Base-by-base conservation (phyloP, 2,113 vertebrate genomes). In the Ondatra zibethicus region DNA sequence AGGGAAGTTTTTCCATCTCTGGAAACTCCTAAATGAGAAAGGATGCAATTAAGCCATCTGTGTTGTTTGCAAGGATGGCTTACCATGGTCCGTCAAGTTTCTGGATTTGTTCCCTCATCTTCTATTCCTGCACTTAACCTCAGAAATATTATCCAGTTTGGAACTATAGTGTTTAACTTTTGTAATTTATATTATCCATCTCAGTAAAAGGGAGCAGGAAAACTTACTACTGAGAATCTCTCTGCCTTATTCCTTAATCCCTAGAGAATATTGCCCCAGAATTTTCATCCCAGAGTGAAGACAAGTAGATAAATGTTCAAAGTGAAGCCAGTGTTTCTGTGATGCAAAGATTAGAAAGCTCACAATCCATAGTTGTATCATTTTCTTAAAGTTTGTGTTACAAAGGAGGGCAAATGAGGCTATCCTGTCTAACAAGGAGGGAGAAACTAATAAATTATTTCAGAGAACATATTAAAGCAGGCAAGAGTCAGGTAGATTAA, bases 21-120 rank as follows among this genome's bases (percentile, higher is more conserved):
- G 39, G 47, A 93, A 97, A 96, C 93, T 94, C 73, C 78, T 93
- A 89, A 95, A 92, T 89, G 86, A 95, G 78, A 89, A 86, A 80
- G 72, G 90, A 93, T 33, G 63, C 55, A 91, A 89, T 97, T 96
- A 95, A 96, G 42, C 55, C 66, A 95, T 96, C 73, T 97, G 85
- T 96, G 73, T 93, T 68, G 5, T 95, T 96, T 95, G 63, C 82
- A 84, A 63, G 92, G 81, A 72, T 73, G 63, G 73, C 92, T 84
- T 96, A 80, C 42, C 42, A 75, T 19, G 77, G 58, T 92, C 45
- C 42, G 70, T 92, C 66, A 70, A 89, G 89, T 94, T 96, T 92
- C 65, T 85, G n/a, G 31, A 36, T 52, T 91, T 42, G 31, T 29
- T 92, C 33, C 8, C 8, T 14, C 88, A 36, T 68, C 13, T 72